Base-by-base conservation (phyloP, 2,113 vertebrate genomes). In the Ahaetulla prasina region DNA sequence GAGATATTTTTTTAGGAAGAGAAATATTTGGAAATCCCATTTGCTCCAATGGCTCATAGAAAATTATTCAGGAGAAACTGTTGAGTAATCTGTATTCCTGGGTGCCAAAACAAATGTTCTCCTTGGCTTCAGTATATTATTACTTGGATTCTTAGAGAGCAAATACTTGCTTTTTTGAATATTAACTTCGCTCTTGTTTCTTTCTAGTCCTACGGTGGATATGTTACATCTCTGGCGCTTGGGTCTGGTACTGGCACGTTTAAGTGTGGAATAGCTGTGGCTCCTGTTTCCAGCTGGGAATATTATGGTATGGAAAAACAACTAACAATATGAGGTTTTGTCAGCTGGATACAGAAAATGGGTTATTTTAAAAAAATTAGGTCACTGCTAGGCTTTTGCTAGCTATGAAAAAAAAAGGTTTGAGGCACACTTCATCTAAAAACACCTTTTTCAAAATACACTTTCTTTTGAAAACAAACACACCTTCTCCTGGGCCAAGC, bases 281-380 rank as follows among this genome's bases (percentile, higher is more conserved):
- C 99, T 95, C 99, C 99, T 18, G 99, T 99, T 91, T 98, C 98
- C 94, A 99, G 99, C 95, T 99, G 99, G 99, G 98, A 99, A 95
- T 99, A 99, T 98, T 99, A 99, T 25, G 99, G 99, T 99, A 98
- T 95, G 98, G 94, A 96, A 96, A 96, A 96, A 91, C 50, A 96
- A 95, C 89, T 96, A 63, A 95, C 95, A 94, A 96, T 89, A 53
- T 93, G n/a, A 96, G 92, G 89, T 92, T 86, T 95, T 90, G 95
- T 98, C 94, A 96, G 94, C 86, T 94, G 91, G 60, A 93, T 93
- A 93, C 94, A 95, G 55, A 93, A 87, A 93, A 93, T 93, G 96
- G 96, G 95, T 95, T 91, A 92, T 91, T 97, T 95, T 20, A 20
- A 55, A 92, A 95, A 95, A 95, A 95, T 96, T 68, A 96, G 94